These are phyloP conservation scores for Oreochromis mossambicus DNA, from an alignment of 2,797 vertebrate genomes.

Conservation along the genomic window DNA sequence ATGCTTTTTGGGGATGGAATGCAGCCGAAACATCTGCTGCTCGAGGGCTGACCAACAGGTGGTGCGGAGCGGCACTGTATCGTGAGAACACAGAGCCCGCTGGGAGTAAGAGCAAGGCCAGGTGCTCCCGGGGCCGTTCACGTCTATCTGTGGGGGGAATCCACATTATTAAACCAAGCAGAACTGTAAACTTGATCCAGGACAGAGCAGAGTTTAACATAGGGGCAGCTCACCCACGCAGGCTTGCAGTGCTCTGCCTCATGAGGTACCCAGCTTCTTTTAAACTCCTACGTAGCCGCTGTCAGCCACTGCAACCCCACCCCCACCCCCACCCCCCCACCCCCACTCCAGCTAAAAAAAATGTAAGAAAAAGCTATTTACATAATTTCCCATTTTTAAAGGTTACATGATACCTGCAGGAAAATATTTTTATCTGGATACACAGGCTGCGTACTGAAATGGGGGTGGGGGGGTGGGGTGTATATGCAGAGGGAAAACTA, in stretches of 20 bases:
- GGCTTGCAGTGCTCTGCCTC: slow-evolving; percentile 5
- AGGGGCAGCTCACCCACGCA: slow-evolving; percentile 43
- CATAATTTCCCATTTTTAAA: background rate
- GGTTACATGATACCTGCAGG: background rate
- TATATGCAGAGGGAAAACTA: slow-evolving; percentile 32
- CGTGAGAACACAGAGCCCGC: slow-evolving; percentile 66
- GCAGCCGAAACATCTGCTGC: slow-evolving; percentile 67
- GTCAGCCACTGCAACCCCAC: slow-evolving; percentile 6
- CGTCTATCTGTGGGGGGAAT: slow-evolving; percentile 59
- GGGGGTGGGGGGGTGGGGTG: background rate
- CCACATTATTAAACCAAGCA: slow-evolving; percentile 57
- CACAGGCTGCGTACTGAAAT: background rate
- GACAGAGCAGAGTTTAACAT: slow-evolving; percentile 29
- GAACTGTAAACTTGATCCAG: slow-evolving; percentile 61
- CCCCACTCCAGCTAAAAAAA: background rate
- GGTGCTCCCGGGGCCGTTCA: slow-evolving; percentile 52
- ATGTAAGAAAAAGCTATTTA: background rate
- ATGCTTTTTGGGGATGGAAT: slow-evolving; percentile 57
- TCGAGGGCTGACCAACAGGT: slow-evolving; percentile 66
- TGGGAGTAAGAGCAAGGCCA: slow-evolving; percentile 51
- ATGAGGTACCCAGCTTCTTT: background rate
- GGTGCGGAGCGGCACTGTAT: slow-evolving; percentile 50
- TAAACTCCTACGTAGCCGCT: background rate
- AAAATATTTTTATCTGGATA: background rate
- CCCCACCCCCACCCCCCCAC: background rate